These are phyloP conservation scores for Ahaetulla prasina DNA, from an alignment of 2,113 vertebrate genomes.

Conservation along the genomic window DNA sequence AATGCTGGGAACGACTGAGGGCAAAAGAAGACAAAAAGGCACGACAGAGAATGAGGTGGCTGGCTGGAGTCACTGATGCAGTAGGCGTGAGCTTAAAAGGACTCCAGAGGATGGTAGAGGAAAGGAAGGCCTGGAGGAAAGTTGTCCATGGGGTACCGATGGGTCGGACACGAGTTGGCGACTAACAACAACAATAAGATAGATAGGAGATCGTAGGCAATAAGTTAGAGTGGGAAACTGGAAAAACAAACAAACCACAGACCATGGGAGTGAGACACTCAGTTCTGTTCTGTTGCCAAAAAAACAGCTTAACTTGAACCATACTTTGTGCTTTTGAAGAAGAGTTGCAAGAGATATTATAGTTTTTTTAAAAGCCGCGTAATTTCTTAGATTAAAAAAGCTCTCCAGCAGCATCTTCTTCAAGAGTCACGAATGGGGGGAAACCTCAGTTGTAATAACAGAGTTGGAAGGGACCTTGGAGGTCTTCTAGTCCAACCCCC, in stretches of 20 bases:
- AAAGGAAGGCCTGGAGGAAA: too few relatives aligned
- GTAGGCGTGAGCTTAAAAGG: too few relatives aligned
- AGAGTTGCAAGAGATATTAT: slow-evolving; percentile 42
- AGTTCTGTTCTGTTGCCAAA: not conserved
- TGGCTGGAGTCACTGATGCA: too few relatives aligned
- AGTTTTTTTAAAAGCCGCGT: slow-evolving; percentile 41
- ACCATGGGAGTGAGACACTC: not conserved
- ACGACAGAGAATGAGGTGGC: too few relatives aligned
- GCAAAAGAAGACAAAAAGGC: too few relatives aligned
- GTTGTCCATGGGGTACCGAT: too few relatives aligned
- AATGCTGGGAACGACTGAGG: too few relatives aligned
- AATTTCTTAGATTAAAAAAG: slow-evolving; percentile 48
- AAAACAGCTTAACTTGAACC: not conserved
- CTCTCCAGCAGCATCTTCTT: slow-evolving; percentile 22
- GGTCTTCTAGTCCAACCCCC: not conserved
- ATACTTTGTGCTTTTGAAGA: slow-evolving; percentile 21
- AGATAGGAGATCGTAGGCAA: not conserved
- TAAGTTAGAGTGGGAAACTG: not conserved
- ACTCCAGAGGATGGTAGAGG: too few relatives aligned
- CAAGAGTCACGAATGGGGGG: not conserved
- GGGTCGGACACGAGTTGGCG: too few relatives aligned
- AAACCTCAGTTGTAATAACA: not conserved
- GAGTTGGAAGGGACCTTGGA: not conserved
- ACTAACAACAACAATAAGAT: not conserved
- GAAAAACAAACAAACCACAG: not conserved